phyloP scores from a whole-genome alignment of 2,888 invertebrate genomes.

The Rhagonycha lutea region DNA sequence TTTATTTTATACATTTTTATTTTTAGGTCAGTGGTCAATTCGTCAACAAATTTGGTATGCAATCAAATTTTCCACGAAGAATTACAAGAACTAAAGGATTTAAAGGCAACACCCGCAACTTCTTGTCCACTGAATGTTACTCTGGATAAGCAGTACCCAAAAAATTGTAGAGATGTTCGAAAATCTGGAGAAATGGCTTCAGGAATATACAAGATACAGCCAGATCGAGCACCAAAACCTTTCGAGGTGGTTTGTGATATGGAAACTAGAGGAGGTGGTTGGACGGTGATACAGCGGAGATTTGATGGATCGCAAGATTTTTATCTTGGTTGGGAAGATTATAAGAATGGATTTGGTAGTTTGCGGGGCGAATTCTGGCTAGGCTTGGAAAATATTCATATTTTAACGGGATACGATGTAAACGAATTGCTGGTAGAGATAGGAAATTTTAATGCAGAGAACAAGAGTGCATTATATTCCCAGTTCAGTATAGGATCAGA shows the following conservation, averaged over 20 bases:
- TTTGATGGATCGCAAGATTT: constrained; percentile 70
- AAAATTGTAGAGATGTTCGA: constrained; percentile 62
- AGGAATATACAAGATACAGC: constrained; percentile 67
- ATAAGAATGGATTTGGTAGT: constrained; percentile 73
- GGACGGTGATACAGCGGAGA: constrained; percentile 71
- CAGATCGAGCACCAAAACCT: constrained; percentile 58
- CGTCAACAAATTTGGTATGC: constrained; percentile 40
- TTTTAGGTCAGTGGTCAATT: constrained; percentile 34
- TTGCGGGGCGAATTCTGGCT: constrained; percentile 74
- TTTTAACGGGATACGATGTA: constrained; percentile 56
- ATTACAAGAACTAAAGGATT: constrained; percentile 38
- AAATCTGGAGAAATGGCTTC: constrained; percentile 58
- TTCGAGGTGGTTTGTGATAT: constrained; percentile 70
- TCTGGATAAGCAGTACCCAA: constrained; percentile 46
- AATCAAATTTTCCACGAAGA: constrained; percentile 46
- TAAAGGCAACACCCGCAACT: constrained; percentile 10
- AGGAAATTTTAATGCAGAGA: constrained; percentile 63
- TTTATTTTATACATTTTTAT: background rate
- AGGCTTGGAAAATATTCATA: constrained; percentile 68
- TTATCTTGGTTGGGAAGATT: constrained; percentile 67
- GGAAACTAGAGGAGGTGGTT: constrained; percentile 66
- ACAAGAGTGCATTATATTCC: constrained; percentile 63
- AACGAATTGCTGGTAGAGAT: constrained; percentile 68
- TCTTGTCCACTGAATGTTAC: background rate
- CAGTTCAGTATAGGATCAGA: constrained; percentile 71